These are phyloP conservation scores for Psylliodes chrysocephalus DNA, from an alignment of 2,888 invertebrate species.

Conservation along the genomic window DNA sequence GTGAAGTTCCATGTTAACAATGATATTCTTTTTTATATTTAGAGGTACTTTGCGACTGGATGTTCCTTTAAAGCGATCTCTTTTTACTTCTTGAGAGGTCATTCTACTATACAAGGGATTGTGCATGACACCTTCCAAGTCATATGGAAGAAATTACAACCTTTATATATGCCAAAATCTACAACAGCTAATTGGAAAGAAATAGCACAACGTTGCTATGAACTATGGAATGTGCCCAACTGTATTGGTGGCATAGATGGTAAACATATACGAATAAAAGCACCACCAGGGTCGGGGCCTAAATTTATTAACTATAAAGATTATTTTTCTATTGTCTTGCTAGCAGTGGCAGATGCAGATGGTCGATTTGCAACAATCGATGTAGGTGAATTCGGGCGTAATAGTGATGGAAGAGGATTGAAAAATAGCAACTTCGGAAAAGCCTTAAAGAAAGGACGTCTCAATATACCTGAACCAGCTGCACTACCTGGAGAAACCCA, in stretches of 20 bases:
- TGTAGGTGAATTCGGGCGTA: too few relatives aligned
- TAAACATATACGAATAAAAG: neutral
- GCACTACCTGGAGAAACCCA: neutral
- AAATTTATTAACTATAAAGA: too few relatives aligned
- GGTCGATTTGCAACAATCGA: too few relatives aligned
- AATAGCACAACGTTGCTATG: neutral
- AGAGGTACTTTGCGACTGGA: too few relatives aligned
- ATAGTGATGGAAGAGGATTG: neutral
- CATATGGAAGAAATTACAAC: slow-evolving; percentile 14
- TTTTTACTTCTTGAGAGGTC: too few relatives aligned
- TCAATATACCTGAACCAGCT: neutral
- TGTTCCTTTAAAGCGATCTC: too few relatives aligned
- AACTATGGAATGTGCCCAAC: neutral
- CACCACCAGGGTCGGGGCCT: neutral
- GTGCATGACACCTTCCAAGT: too few relatives aligned
- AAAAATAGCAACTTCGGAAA: neutral
- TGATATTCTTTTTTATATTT: too few relatives aligned
- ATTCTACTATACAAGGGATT: too few relatives aligned
- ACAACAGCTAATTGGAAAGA: neutral
- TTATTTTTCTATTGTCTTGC: too few relatives aligned
- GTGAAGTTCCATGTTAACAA: too few relatives aligned
- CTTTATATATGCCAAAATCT: neutral
- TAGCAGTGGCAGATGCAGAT: too few relatives aligned
- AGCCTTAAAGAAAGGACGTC: neutral
- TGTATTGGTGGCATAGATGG: neutral